Evolutionary conservation across 2,888 invertebrate genomes (phyloP).

Genomic region (Parapristionchus giblindavisi): DNA sequence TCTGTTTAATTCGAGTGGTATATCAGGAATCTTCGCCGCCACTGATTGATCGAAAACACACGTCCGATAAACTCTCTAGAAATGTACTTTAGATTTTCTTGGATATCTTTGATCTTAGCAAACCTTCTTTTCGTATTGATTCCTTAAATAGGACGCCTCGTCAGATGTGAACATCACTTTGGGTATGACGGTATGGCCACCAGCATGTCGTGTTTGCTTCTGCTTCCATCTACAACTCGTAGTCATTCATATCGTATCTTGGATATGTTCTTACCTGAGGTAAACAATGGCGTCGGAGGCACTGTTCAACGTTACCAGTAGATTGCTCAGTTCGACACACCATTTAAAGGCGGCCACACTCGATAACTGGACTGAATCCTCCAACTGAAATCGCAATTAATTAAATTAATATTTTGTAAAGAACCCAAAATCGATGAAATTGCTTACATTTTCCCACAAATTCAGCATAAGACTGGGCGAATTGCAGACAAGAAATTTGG

Average conservation of each 20-base stretch:
- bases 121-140: neutral
- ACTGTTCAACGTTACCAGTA: slow-evolving; percentile 29
- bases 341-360: neutral
- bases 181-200: slow-evolving; percentile 1
- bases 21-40: neutral
- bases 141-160: slow-evolving; percentile 6
- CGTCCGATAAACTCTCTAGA: neutral
- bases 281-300: slow-evolving; percentile 34
- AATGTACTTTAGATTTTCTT: neutral
- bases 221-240: slow-evolving; percentile 15
- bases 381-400: slow-evolving; percentile 8
- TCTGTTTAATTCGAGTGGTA: neutral
- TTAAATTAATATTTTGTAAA: neutral
- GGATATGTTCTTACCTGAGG: slow-evolving; percentile 12
- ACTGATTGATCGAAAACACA: neutral
- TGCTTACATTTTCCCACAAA: slow-evolving; percentile 33
- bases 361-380: neutral
- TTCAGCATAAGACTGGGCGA: slow-evolving; percentile 31
- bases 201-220: neutral
- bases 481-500: slow-evolving; percentile 36
- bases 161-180: neutral
- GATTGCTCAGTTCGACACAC: slow-evolving; percentile 35
- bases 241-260: no score
- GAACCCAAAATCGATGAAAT: neutral
- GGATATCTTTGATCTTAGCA: neutral